These are phyloP conservation scores for Piprites chloris DNA, from an alignment of 2,113 vertebrate genomes.

Conservation along the genomic window DNA sequence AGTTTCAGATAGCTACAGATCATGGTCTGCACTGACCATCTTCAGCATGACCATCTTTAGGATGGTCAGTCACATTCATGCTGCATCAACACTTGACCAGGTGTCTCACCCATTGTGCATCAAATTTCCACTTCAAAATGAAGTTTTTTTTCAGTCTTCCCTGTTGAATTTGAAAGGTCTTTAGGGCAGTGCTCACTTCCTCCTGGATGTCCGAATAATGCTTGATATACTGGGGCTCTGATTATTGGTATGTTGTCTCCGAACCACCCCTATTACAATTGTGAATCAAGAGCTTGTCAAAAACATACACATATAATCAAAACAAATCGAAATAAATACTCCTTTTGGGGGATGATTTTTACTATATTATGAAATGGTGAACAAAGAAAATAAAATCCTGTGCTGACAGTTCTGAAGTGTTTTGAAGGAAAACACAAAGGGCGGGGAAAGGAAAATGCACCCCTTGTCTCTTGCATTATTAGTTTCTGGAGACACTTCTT, in stretches of 20 bases:
- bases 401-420: not conserved
- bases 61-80: not conserved
- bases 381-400: not conserved
- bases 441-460: accelerated
- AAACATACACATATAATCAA: not conserved
- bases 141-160: not conserved
- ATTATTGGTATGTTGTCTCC: not conserved
- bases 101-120: too few species aligned
- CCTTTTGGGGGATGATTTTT: not conserved
- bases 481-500: not conserved
- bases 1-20: not conserved
- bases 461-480: not conserved
- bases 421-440: not conserved
- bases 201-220: not conserved
- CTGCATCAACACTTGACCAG: not conserved
- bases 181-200: not conserved
- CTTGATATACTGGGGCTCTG: not conserved
- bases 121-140: not conserved
- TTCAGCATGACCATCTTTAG: not conserved
- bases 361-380: not conserved
- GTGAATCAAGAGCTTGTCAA: not conserved
- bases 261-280: not conserved
- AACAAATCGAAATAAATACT: not conserved
- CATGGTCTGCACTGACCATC: not conserved
- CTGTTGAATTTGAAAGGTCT: not conserved